Evolutionary conservation across 2,797 vertebrate species (phyloP), one percentile per base, ranked within the genome.

Genomic region (Ctenochaetus hawaiiensis): DNA sequence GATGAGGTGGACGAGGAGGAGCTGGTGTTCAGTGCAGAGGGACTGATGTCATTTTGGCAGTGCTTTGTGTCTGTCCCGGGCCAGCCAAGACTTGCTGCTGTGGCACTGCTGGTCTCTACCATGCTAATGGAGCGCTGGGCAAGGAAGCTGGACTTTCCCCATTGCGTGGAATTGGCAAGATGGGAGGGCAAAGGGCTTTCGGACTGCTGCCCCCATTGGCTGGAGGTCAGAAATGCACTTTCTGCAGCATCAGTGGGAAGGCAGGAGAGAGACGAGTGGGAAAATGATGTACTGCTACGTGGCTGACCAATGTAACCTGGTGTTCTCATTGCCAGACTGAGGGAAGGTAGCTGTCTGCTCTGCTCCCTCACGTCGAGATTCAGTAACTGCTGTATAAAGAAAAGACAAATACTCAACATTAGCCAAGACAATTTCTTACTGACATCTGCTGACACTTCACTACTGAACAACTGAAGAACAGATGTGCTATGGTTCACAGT

Each of bases 61-160:
- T 41, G 69, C 44, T 80, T 82, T 0, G 71, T 0, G 12, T 88
- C 89, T 4, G 68, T 20, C 20, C 75, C 81, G 10, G 83, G 81
- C 92, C 92, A 93, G 81, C 77, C 82, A 1, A 91, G 86, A 63
- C 73, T 72, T 7, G 82, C 51, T 49, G 80, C 74, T 1, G 76
- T 17, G 23, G 59, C 8, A 75, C 85, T 86, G 78, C 85, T 52
- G 6, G 89, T 92, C 81, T 94, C 93, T 2, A 93, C 87, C 93
- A 93, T 89, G 80, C 92, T 94, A 67, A 93, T 44, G 1, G 92
- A 93, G 47, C 93, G 90, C 77, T 91, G 92, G n/a, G 81, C 78
- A 26, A 90, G 78, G 63, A 92, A 92, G 62, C 76, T 83, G 0
- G 81, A 75, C 75, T 92, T 92, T 10, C 72, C 87, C 88, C 90